phyloP scores from a whole-genome alignment of 2,888 invertebrate species.

The Neoascia interrupta region DNA sequence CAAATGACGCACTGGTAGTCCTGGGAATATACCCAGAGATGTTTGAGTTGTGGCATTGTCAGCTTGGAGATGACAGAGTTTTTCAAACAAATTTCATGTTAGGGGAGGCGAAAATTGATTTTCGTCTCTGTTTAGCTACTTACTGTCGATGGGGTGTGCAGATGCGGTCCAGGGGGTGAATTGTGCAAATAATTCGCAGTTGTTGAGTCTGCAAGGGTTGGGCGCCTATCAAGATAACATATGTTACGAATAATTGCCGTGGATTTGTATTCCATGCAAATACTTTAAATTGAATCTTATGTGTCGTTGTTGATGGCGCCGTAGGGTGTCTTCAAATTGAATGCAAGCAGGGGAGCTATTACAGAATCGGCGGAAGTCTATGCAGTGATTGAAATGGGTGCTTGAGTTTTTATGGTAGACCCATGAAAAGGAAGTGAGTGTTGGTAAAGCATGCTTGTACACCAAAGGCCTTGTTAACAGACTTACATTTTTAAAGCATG shows the following conservation, averaged over 20 bases:
- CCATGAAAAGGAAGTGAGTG: too few species aligned
- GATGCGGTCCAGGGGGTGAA: conserved; percentile 5
- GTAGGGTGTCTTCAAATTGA: too few species aligned
- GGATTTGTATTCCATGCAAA: conserved; percentile 35
- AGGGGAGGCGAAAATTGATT: conserved; percentile 44
- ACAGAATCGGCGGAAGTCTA: not conserved
- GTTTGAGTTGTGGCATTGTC: conserved; percentile 40
- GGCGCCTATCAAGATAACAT: conserved; percentile 32
- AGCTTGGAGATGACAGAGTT: conserved; percentile 21
- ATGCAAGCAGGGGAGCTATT: not conserved
- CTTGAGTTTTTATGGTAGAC: too few species aligned
- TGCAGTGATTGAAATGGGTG: not conserved
- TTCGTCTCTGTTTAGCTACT: not conserved
- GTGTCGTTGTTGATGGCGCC: too few species aligned
- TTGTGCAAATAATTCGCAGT: conserved; percentile 45
- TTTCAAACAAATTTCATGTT: conserved; percentile 10
- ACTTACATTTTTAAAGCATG: too few species aligned
- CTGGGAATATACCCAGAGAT: too few species aligned
- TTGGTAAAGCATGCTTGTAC: too few species aligned
- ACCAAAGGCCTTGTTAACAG: too few species aligned
- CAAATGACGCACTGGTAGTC: too few species aligned
- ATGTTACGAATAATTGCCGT: conserved; percentile 33
- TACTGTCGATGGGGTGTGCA: not conserved
- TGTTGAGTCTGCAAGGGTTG: not conserved
- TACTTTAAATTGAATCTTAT: conserved; percentile 39